Percentiles rank a stretch among this genome's conserved stretches.
Evolutionary conservation across 2,797 vertebrate genomes (phyloP).

Genomic region (Lepidocolaptes lacrymiger): DNA sequence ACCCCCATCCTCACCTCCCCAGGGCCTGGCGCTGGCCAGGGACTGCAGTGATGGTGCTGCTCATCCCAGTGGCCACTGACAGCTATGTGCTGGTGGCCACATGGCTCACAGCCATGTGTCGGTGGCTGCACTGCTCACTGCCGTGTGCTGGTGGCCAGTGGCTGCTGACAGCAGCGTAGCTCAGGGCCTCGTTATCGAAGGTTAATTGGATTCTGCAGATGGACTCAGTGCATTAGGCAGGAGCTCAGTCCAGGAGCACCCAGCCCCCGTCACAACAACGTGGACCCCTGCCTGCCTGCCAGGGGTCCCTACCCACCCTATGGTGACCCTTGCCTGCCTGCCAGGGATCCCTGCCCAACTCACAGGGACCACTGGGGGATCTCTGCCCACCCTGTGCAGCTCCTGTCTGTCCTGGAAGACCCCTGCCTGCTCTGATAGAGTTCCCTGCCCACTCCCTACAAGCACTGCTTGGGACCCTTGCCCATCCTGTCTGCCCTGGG

Average conservation of each 20-base stretch:
- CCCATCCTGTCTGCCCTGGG: neutral
- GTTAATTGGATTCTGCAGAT: conserved; percentile 59
- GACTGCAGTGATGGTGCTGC: neutral
- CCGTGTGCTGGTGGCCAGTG: neutral
- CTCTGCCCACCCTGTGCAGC: neutral
- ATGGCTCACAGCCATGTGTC: conserved; percentile 1
- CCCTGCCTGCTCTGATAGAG: neutral
- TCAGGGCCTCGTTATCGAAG: conserved; percentile 53
- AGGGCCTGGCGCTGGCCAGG: rapidly evolving
- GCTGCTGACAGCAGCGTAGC: conserved; percentile 45
- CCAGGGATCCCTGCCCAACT: neutral
- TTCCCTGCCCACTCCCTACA: neutral
- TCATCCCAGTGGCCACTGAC: neutral
- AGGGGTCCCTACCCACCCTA: neutral
- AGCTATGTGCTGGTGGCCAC: neutral
- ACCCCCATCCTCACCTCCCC: too few relatives aligned
- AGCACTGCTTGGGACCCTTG: neutral
- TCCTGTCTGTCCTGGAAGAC: neutral
- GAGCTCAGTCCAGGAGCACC: conserved; percentile 28
- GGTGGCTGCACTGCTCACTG: conserved; percentile 13
- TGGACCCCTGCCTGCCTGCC: neutral
- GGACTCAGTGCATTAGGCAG: conserved; percentile 39
- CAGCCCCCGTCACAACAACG: neutral
- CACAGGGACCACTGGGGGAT: too few relatives aligned
- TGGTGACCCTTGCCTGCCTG: neutral